These are phyloP conservation scores for Megaustenia siamemsis DNA, from an alignment of 2,888 invertebrate species.

Conservation along the genomic window DNA sequence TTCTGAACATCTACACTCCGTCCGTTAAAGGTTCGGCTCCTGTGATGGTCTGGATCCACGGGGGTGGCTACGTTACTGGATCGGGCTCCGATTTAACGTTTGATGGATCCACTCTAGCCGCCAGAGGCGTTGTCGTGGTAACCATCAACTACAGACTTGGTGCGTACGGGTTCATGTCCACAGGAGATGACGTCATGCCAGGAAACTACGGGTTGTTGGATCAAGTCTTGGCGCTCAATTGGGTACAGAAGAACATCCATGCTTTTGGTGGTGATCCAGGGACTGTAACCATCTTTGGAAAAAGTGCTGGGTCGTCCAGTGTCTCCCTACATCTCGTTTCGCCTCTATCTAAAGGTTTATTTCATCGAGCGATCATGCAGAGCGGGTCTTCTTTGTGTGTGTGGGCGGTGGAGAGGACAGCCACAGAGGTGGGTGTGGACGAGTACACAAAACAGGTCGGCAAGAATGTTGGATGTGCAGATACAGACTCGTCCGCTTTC, in stretches of 20 bases:
- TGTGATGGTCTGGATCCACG: slow-evolving; percentile 36
- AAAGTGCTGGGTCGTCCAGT: slow-evolving; percentile 22
- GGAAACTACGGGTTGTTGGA: slow-evolving; percentile 50
- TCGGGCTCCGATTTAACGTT: slow-evolving; percentile 13
- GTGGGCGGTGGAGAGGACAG: slow-evolving; percentile 24
- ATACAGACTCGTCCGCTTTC: neutral
- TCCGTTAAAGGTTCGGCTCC: slow-evolving; percentile 13
- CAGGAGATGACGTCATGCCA: slow-evolving; percentile 44
- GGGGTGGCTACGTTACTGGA: neutral
- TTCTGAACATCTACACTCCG: slow-evolving; percentile 36
- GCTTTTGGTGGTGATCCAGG: slow-evolving; percentile 35
- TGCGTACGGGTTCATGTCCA: slow-evolving; percentile 20
- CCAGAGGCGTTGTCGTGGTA: slow-evolving; percentile 9
- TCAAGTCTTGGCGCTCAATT: slow-evolving; percentile 5
- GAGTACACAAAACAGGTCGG: neutral
- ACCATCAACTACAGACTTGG: slow-evolving; percentile 23
- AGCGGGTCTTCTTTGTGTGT: slow-evolving; percentile 2
- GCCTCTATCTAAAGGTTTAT: slow-evolving; percentile 18
- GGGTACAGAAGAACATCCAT: neutral
- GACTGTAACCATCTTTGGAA: neutral
- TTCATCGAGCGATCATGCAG: slow-evolving; percentile 31
- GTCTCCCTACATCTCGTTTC: neutral
- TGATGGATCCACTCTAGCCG: slow-evolving; percentile 14
- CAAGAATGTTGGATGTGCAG: neutral
- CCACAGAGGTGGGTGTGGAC: neutral